Evolutionary conservation across 92 coral and sea anemone genomes (phyloP).

Genomic region (Siderastrea siderea): DNA sequence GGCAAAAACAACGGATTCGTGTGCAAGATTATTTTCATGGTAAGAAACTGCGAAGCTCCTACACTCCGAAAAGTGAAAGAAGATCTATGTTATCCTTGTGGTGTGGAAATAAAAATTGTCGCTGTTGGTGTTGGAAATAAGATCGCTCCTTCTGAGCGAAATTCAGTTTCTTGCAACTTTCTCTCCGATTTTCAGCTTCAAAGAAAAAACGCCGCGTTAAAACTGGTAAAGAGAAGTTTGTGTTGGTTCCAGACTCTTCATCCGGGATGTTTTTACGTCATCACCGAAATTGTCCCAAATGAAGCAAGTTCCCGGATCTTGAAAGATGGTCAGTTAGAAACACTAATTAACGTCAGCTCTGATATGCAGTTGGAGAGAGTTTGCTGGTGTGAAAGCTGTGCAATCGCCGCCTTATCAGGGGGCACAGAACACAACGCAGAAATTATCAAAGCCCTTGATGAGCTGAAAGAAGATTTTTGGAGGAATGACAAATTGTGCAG

Average conservation of each 20-base stretch:
- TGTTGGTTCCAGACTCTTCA: constrained; percentile 64
- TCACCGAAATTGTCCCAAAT: constrained; percentile 55
- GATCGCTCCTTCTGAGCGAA: neutral
- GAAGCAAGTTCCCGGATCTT: constrained; percentile 49
- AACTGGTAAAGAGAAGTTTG: constrained; percentile 43
- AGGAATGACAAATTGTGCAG: constrained; percentile 15
- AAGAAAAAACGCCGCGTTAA: constrained; percentile 60
- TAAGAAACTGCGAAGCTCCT: constrained; percentile 40
- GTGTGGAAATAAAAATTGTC: constrained; percentile 74
- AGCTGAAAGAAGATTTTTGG: constrained; percentile 28
- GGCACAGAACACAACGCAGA: neutral
- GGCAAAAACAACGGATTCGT: neutral
- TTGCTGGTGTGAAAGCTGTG: constrained; percentile 35
- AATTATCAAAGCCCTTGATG: constrained; percentile 25
- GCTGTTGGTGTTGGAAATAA: constrained; percentile 11
- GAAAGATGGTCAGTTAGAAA: constrained; percentile 29
- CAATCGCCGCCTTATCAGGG: neutral
- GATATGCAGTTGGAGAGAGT: constrained; percentile 52
- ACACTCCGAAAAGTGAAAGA: constrained; percentile 14
- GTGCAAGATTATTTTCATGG: constrained; percentile 21
- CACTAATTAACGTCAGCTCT: constrained; percentile 45
- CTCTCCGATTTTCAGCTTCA: constrained; percentile 59
- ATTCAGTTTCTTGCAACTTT: neutral
- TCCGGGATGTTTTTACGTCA: constrained; percentile 83
- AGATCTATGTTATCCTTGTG: constrained; percentile 65